A percentile compares a stretch with the other conserved stretches of the same genome.
Conservation (phyloP, 2,797 vertebrate genomes). For the Lepilemur ruficaudatus region DNA sequence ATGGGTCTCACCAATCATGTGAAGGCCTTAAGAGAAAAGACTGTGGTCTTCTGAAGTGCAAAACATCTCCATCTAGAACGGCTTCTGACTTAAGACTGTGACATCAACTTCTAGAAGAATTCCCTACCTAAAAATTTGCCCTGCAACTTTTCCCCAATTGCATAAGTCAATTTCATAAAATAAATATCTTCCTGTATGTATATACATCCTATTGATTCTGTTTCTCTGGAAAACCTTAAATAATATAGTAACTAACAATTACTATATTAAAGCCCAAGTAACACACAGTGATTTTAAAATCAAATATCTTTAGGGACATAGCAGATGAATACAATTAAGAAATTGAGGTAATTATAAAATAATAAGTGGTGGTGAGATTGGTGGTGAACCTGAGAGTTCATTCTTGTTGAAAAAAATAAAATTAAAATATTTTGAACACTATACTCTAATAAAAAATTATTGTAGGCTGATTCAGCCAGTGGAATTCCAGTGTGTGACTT, state of each 20-base stretch:
- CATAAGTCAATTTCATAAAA: neutral
- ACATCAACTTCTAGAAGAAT: neutral
- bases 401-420: neutral
- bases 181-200: neutral
- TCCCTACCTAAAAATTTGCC: accelerated
- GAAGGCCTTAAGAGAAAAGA: no score
- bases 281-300: neutral
- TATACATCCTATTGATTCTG: neutral
- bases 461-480: neutral
- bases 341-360: neutral
- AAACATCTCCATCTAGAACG: neutral
- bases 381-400: neutral
- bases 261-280: neutral
- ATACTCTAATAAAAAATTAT: neutral
- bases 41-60: neutral
- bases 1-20: no score
- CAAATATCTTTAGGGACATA: neutral
- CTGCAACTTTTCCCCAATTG: neutral
- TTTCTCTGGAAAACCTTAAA: neutral
- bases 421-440: neutral
- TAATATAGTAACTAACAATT: neutral
- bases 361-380: neutral
- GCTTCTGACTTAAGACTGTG: neutral
- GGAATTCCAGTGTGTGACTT: neutral
- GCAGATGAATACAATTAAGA: neutral